These are phyloP conservation scores for Pteronotus mesoamericanus DNA, from an alignment of 2,797 vertebrate species.

Conservation along the genomic window DNA sequence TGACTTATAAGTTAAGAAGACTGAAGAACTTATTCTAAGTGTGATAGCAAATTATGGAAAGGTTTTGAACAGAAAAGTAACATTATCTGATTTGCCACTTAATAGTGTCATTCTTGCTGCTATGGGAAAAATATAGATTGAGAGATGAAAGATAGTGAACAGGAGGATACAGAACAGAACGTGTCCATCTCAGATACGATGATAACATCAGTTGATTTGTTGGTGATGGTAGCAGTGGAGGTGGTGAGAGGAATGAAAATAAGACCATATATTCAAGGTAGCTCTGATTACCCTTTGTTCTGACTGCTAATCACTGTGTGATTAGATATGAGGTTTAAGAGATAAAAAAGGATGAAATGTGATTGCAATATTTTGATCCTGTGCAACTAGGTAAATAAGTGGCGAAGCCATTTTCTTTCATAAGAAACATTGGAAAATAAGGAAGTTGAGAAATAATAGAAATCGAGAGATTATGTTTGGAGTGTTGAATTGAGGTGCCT, in stretches of 20 bases:
- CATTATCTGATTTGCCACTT: neutral
- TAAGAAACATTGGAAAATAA: neutral
- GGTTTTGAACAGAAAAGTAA: neutral
- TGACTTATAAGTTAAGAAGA: neutral
- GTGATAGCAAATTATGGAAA: neutral
- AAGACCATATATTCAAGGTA: neutral
- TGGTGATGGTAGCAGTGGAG: neutral
- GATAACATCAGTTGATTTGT: neutral
- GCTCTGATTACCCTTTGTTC: neutral
- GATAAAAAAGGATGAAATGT: neutral
- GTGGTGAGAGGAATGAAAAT: neutral
- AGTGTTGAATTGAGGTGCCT: neutral
- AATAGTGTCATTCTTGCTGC: neutral
- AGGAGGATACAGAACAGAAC: too few species aligned
- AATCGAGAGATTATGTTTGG: neutral
- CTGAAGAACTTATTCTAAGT: neutral
- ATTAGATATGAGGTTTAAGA: neutral
- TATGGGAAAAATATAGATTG: neutral
- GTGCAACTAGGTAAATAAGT: neutral
- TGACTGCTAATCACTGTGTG: neutral
- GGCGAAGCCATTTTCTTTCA: neutral
- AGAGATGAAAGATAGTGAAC: neutral
- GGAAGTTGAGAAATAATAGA: neutral
- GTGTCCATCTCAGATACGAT: neutral
- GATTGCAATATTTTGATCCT: neutral